Conservation (phyloP, 2,888 invertebrate genomes). For the Mellilla xanthometata region DNA sequence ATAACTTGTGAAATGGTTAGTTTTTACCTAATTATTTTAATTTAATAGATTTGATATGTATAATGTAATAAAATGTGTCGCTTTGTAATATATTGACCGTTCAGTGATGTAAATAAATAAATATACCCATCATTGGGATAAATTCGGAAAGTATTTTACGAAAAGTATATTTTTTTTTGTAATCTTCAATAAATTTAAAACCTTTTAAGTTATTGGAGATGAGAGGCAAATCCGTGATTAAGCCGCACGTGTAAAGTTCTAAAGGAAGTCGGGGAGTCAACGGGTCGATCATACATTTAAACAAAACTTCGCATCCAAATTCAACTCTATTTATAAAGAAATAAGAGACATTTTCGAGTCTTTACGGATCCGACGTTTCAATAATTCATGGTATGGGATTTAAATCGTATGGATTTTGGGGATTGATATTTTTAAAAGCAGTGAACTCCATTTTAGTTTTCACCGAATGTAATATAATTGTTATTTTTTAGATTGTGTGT, state of each 20-base stretch:
- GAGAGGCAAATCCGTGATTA: conserved; percentile 17
- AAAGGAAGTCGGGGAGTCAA: conserved; percentile 24
- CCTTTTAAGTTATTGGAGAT: conserved; percentile 18
- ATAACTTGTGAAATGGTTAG: too few species aligned
- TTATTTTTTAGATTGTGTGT: too few species aligned
- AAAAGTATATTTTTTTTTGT: not conserved
- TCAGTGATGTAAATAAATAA: too few species aligned
- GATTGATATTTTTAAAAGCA: conserved; percentile 9
- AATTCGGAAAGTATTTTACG: too few species aligned
- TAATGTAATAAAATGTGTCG: too few species aligned
- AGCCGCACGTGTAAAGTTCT: conserved; percentile 21
- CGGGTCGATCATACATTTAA: conserved; percentile 25
- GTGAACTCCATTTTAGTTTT: not conserved
- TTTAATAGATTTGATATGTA: too few species aligned
- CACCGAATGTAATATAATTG: not conserved
- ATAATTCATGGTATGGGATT: conserved; percentile 30
- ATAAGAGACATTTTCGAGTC: conserved; percentile 21
- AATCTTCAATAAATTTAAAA: conserved; percentile 15
- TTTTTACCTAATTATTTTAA: too few species aligned
- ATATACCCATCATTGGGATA: too few species aligned
- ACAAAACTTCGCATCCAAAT: conserved; percentile 7
- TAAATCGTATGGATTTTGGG: conserved; percentile 18
- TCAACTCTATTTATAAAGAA: conserved; percentile 8
- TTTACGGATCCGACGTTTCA: conserved; percentile 20
- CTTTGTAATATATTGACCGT: too few species aligned